These are phyloP conservation scores for Chloroceryle aenea DNA, from an alignment of 2,113 vertebrate genomes.

Conservation along the genomic window DNA sequence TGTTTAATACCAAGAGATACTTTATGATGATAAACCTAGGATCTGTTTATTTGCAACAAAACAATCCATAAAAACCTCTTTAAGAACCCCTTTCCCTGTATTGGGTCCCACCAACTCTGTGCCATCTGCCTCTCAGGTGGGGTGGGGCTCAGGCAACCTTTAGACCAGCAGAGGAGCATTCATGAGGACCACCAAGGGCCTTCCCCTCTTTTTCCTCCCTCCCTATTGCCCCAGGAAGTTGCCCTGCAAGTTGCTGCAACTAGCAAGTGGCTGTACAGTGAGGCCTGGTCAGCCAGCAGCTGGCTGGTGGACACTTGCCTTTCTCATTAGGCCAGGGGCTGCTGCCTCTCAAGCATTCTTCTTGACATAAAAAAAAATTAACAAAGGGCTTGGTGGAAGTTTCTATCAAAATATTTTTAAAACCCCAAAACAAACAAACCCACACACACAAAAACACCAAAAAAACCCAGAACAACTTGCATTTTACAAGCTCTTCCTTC, in stretches of 20 bases:
- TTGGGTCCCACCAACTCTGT: neutral
- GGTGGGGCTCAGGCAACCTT: neutral
- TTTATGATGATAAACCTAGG: neutral
- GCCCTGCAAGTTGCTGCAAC: neutral
- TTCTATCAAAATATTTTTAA: neutral
- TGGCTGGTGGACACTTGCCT: rapidly evolving
- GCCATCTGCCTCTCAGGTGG: neutral
- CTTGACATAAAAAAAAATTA: neutral
- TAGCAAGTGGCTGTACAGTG: rapidly evolving
- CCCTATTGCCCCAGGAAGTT: rapidly evolving
- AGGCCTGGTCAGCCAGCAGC: neutral
- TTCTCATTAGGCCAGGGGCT: neutral
- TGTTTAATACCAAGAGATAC: neutral
- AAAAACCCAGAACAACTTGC: neutral
- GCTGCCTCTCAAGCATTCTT: rapidly evolving
- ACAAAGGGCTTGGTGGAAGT: neutral
- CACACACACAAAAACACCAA: too few relatives aligned
- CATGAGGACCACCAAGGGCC: neutral
- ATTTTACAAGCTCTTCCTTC: neutral
- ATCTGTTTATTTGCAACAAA: neutral
- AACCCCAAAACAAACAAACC: neutral
- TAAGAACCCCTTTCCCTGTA: neutral
- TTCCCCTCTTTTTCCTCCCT: neutral
- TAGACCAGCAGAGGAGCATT: rapidly evolving
- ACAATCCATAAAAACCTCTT: neutral